Percentiles rank a stretch among this genome's conserved stretches.
Evolutionary conservation across 2,113 vertebrate species (phyloP).

Genomic region (Piprites chloris): DNA sequence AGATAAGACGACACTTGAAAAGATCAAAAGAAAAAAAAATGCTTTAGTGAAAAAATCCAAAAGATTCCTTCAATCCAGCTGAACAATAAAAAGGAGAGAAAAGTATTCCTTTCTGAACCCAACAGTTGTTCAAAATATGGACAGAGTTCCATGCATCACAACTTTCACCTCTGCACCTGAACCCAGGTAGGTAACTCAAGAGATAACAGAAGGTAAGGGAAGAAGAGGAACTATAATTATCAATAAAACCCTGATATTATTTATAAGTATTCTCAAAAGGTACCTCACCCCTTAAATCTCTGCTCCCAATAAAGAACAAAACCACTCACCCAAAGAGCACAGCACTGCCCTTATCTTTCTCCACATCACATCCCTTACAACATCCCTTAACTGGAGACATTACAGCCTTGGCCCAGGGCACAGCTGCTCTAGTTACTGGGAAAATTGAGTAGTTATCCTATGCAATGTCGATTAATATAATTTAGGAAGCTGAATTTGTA

Average conservation of each 20-base stretch:
- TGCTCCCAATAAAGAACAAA: neutral
- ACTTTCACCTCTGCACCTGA: neutral
- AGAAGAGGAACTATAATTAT: neutral
- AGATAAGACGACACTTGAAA: neutral
- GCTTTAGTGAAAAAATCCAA: neutral
- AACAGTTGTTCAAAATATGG: neutral
- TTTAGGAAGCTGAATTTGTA: neutral
- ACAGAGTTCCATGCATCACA: neutral
- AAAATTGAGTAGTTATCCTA: neutral
- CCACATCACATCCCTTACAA: neutral
- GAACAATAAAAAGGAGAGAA: neutral
- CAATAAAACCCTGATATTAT: neutral
- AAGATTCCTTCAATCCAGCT: neutral
- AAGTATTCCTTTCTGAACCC: neutral
- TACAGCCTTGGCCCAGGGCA: neutral
- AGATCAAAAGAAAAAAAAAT: neutral
- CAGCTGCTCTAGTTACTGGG: neutral
- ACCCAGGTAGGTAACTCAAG: neutral
- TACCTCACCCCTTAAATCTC: neutral
- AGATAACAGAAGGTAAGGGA: neutral
- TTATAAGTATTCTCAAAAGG: neutral
- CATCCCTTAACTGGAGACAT: neutral
- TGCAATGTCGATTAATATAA: neutral
- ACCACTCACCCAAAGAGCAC: accelerated
- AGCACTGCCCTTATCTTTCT: neutral